Evolutionary conservation across 2,113 vertebrate species (phyloP), one percentile per base, ranked within the genome.

Genomic region (Carassius auratus): DNA sequence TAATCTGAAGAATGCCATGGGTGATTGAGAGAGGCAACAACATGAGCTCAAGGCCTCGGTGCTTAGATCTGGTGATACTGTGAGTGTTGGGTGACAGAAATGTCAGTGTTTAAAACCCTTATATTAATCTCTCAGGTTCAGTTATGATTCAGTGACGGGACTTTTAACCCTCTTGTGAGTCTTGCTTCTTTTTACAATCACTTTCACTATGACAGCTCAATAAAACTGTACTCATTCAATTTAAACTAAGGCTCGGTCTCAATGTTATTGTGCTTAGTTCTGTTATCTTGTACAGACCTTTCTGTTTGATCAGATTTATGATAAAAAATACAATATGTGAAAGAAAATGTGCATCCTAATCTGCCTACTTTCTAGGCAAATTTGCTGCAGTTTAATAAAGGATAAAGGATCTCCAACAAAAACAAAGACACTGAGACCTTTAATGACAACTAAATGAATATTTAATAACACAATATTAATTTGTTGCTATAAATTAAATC

Each of bases 11-110:
- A 61, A 59, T 61, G 76, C 6, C 5, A 64, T 80, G 21, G 33
- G 14, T 80, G 77, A 45, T 4, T 62, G 57, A 42, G 21, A 62
- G 14, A 64, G 33, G 8, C 33, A 78, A 79, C 36, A 62, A 38
- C 30, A 61, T 23, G 19, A 61, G 13, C 9, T 61, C 19, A 79
- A 62, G 55, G 5, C 76, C 3, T 75, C 42, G n/a, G 17, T 57
- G 14, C 14, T 79, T 42, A 15, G 55, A 45, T 80, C 57, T 80
- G 1, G 57, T 61, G 57, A 26, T 80, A 79, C 30, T 15, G 76
- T 78, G 55, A 42, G 73, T 50, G 42, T 50, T n/a, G 10, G 55
- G 14, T 38, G 77, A 79, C 36, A 45, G 30, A 62, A 79, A 79
- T 1, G 6, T 61, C 17, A 78, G 17, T 38, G 30, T 19, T 26